Evolutionary conservation across 1,140 invertebrate genomes (phyloP), one percentile per base, ranked within the genome.

Genomic region (Panulirus ornatus): DNA sequence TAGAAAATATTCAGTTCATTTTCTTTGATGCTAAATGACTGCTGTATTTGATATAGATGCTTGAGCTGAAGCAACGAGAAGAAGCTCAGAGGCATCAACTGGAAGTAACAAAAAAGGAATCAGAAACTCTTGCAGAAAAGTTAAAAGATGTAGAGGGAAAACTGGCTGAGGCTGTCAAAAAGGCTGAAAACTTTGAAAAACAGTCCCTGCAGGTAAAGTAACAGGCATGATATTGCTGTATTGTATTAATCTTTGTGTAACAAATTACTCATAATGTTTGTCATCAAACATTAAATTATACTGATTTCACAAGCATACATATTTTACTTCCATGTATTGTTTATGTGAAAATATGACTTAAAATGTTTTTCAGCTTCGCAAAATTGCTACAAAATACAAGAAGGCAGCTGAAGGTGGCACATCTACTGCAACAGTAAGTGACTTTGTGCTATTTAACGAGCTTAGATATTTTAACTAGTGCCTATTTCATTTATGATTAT

Each of bases 301-400:
- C n/a, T n/a, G n/a, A n/a, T n/a, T n/a, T n/a, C n/a, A n/a, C n/a
- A n/a, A n/a, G n/a, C n/a, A n/a, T 58, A 36, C 19, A 16, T 16
- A 47, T 47, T 47, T 47, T 58, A 34, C 19, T 19, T 54, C 34
- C 58, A 16, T 19, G 27, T 38, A 36, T 14, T 14, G 6, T 19
- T 5, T 27, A 34, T 79, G 8, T 79, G 34, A 11, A 44, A 27
- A 54, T 30, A 0, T 2, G 14, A 11, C 5, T 11, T n/a, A 66
- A 36, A 38, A 22, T 92, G 84, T 86, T 66, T 92, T 93, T 19
- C 92, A 98, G 94, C 96, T 99, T 73, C 95, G 97, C 92, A 97
- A 97, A 93, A 98, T 99, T 93, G 98, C 97, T 2, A 97, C 98
- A 91, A 98, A 98, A 93, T 99, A 99, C 93, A 98, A 98, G 93